Evolutionary conservation across 2,888 invertebrate genomes (phyloP), one percentile per base, ranked within the genome.

Genomic region (Drosophila kanekoi): DNA sequence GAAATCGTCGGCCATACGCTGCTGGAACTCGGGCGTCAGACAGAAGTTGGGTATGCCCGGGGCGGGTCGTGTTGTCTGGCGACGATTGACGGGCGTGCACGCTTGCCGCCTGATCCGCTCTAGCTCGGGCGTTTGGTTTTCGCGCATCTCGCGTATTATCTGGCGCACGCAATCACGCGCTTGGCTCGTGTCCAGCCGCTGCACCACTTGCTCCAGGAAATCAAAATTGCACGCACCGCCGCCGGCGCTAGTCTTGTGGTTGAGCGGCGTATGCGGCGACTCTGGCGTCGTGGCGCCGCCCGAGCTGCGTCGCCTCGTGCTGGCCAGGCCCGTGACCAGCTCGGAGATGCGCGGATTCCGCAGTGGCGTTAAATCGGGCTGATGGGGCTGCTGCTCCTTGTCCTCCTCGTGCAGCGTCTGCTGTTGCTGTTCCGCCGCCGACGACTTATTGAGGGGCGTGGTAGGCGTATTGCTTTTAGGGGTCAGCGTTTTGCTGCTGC

Each of bases 1-100:
- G 33, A 92, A 90, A 18, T 90, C 91, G 23, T 91, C 92, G 4
- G 91, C 92, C 91, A 92, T 91, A 28, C 92, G 89, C 57, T 90
- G 90, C 60, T 91, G 87, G 59, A 91, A 91, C 58, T 91, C 92
- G 0, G 92, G 92, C 1, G 92, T 92, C 1, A 90, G 88, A 33
- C 92, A 91, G 53, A 91, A 92, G 49, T 92, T 90, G n/a, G 90
- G 89, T 67, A 92, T 91, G 13, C 89, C 91, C 0, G 79, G 80
- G 4, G 87, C 81, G 0, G 89, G 89, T 4, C 89, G 85, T 3
- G 60, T 11, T 0, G 20, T 73, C 32, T 88, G 61, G 16, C 89
- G 87, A 0, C 89, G 84, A 61, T 89, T 90, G n/a, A 91, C 87
- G 0, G 92, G 91, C 1, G 91, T 92, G 40, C 90, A 91, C 2